These are phyloP conservation scores for Perca schrenkii DNA, from an alignment of 2,113 vertebrate genomes.

Conservation along the genomic window DNA sequence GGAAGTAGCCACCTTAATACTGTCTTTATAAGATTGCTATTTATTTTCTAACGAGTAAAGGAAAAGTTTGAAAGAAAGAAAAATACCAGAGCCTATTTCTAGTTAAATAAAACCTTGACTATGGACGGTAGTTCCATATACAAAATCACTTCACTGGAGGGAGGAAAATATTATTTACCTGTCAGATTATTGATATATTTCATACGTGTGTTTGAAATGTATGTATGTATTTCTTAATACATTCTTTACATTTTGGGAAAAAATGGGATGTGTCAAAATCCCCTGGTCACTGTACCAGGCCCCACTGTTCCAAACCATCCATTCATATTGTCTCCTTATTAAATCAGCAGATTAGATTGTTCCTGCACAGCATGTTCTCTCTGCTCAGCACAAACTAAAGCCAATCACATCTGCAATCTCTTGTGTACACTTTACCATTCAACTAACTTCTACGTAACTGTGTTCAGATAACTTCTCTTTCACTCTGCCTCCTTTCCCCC, in stretches of 20 bases:
- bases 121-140: background rate
- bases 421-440: background rate
- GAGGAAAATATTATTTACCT: background rate
- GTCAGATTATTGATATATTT: background rate
- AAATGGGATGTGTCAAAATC: background rate
- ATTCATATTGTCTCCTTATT: constrained; percentile 61
- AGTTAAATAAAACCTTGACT: background rate
- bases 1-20: background rate
- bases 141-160: background rate
- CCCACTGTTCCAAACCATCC: constrained; percentile 27
- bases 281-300: background rate
- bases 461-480: background rate
- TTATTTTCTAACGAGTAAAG: background rate
- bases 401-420: constrained; percentile 30
- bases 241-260: background rate
- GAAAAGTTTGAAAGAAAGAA: background rate
- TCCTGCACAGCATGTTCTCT: constrained; percentile 59
- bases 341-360: constrained; percentile 59
- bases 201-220: background rate
- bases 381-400: constrained; percentile 29
- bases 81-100: background rate
- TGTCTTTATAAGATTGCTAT: background rate
- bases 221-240: background rate
- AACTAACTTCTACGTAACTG: constrained; percentile 5
- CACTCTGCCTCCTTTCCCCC: background rate